These are phyloP conservation scores for Spodoptera littoralis DNA, from an alignment of 2,888 invertebrate genomes.

Conservation along the genomic window DNA sequence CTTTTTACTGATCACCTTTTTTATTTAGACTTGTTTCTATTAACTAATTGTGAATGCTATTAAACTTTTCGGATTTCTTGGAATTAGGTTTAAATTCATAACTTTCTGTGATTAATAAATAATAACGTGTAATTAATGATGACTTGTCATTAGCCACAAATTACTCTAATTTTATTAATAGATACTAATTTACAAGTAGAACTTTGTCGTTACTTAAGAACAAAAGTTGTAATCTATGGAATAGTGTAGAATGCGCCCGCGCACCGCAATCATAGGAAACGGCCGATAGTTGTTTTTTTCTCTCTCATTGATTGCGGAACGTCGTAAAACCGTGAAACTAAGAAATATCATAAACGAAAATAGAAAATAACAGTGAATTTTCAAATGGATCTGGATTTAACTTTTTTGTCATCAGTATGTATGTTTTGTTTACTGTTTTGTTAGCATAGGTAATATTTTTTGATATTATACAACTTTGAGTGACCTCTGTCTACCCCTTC, in stretches of 20 bases:
- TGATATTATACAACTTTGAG: too few relatives aligned
- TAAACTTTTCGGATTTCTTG: too few relatives aligned
- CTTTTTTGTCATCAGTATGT: constrained; percentile 10
- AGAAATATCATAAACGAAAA: constrained; percentile 54
- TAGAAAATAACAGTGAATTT: constrained; percentile 50
- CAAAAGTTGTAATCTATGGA: constrained; percentile 20
- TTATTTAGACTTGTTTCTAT: too few relatives aligned
- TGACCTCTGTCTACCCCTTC: too few relatives aligned
- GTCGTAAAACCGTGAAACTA: constrained; percentile 74
- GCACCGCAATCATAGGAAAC: constrained; percentile 65
- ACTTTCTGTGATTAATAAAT: too few relatives aligned
- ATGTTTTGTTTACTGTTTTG: constrained; percentile 13
- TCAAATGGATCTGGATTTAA: constrained; percentile 15
- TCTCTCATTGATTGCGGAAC: constrained; percentile 66
- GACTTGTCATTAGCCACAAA: too few relatives aligned
- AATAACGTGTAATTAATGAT: too few relatives aligned
- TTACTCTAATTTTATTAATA: not conserved
- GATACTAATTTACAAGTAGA: not conserved
- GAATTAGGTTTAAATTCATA: too few relatives aligned
- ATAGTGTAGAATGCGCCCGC: constrained; percentile 15
- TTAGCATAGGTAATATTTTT: too few relatives aligned
- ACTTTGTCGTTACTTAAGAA: constrained; percentile 15
- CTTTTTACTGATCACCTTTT: too few relatives aligned
- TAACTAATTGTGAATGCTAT: too few relatives aligned
- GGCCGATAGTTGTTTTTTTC: constrained; percentile 61